Evolutionary conservation across 2,888 invertebrate genomes (phyloP), one percentile per base, ranked within the genome.

Genomic region (Prosapia bicincta): DNA sequence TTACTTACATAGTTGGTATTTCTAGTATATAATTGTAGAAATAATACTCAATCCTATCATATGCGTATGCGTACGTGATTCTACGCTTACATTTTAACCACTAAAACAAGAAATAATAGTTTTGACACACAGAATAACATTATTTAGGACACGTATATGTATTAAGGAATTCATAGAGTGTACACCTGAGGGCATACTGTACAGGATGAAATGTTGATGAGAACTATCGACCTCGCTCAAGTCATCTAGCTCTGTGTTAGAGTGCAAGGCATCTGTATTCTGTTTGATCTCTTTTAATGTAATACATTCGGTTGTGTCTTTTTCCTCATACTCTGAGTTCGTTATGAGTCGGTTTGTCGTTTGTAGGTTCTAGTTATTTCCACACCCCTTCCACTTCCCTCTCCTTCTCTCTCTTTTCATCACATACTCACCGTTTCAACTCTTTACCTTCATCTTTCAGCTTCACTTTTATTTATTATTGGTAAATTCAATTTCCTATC

Each of bases 251-350:
- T 13, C 3, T 38, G 10, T 69, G 23, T 69, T 23, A 28, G 69
- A 69, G 69, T 69, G 69, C 30, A 69, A 69, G 13, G 3, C 68
- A 23, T 43, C 74, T 77, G 23, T 68, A 77, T 70, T 73, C 74
- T 43, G 76, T 78, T 76, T 78, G 76, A 76, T 78, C 76, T 74
- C 69, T 74, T 71, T 73, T 78, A 78, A 78, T 78, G 78, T 76
- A 78, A 76, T 76, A 76, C 74, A 75, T 68, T 71, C 24, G 69
- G 71, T 54, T 69, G 72, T 28, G 70, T 73, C 70, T 74, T 74
- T 76, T 74, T 66, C 77, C 54, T 54, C 54, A 54, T 54, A 54
- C 71, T n/a, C 54, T n/a, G n/a, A 54, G 54, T 54, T 54, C 54
- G 54, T 54, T 54, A 54, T 20, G 54, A 54, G 54, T 54, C 54